These are phyloP conservation scores for Caradrina clavipalpis DNA, from an alignment of 2,888 invertebrate species.

Conservation along the genomic window DNA sequence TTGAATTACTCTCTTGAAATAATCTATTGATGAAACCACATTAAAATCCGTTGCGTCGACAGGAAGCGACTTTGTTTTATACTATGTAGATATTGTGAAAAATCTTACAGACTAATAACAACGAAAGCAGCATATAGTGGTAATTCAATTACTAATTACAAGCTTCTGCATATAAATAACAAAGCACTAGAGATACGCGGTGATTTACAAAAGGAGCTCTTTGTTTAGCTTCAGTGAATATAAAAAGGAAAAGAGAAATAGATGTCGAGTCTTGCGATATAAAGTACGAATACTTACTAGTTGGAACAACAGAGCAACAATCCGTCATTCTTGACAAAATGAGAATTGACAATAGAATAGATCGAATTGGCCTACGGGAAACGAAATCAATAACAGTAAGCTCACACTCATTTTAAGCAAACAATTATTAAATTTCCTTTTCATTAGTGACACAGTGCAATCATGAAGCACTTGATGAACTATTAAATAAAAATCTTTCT, in stretches of 20 bases:
- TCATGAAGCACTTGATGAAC: slow-evolving; percentile 23
- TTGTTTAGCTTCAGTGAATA: too few relatives aligned
- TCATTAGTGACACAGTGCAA: slow-evolving; percentile 14
- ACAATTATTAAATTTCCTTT: neutral
- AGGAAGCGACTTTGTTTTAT: too few relatives aligned
- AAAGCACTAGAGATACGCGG: too few relatives aligned
- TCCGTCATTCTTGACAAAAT: neutral
- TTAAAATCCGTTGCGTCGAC: too few relatives aligned
- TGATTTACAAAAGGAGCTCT: too few relatives aligned
- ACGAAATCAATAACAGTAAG: neutral
- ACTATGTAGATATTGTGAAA: too few relatives aligned
- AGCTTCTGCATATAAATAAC: too few relatives aligned
- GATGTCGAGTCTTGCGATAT: neutral
- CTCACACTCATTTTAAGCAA: neutral
- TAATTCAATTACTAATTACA: too few relatives aligned
- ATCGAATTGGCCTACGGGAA: neutral
- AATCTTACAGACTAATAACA: too few relatives aligned
- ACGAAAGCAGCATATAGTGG: too few relatives aligned
- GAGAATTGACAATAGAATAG: neutral
- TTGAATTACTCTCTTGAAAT: too few relatives aligned
- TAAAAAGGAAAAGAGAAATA: neutral
- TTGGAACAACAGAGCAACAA: neutral
- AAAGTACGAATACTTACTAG: neutral
- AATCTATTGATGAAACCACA: too few relatives aligned
- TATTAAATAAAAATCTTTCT: slow-evolving; percentile 23